Conservation (phyloP, 2,797 vertebrate species). For the Schizothorax lantsangensis region DNA sequence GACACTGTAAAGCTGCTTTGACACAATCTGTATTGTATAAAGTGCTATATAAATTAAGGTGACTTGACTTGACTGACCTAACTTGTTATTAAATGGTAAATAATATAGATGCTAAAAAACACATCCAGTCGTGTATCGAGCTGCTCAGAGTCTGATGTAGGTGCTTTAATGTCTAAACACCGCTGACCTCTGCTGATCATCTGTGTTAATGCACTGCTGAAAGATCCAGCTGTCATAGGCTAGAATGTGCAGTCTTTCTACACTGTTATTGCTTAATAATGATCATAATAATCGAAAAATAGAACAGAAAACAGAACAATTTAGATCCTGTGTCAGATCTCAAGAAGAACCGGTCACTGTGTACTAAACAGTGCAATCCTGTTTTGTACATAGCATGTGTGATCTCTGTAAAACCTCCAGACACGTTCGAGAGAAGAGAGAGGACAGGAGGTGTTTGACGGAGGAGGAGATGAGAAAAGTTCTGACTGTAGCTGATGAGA, state of each 20-base stretch:
- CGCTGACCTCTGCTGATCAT: constrained; percentile 70
- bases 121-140: constrained; percentile 78
- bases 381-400: background rate
- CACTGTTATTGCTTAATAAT: background rate
- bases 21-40: too few species aligned
- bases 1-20: too few species aligned
- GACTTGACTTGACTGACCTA: constrained; percentile 61
- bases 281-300: background rate
- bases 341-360: background rate
- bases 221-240: background rate
- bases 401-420: background rate
- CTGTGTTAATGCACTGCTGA: constrained; percentile 44
- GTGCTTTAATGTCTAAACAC: constrained; percentile 56
- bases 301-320: background rate
- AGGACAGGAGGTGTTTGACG: background rate
- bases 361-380: background rate
- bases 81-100: constrained; percentile 81
- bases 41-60: too few species aligned
- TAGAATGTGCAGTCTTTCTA: background rate
- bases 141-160: constrained; percentile 63
- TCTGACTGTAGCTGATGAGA: background rate
- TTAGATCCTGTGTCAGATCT: background rate
- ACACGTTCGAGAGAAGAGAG: background rate
- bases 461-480: background rate
- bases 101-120: constrained; percentile 79